Conservation (phyloP, 2,113 vertebrate genomes). For the Siniperca knerii region DNA sequence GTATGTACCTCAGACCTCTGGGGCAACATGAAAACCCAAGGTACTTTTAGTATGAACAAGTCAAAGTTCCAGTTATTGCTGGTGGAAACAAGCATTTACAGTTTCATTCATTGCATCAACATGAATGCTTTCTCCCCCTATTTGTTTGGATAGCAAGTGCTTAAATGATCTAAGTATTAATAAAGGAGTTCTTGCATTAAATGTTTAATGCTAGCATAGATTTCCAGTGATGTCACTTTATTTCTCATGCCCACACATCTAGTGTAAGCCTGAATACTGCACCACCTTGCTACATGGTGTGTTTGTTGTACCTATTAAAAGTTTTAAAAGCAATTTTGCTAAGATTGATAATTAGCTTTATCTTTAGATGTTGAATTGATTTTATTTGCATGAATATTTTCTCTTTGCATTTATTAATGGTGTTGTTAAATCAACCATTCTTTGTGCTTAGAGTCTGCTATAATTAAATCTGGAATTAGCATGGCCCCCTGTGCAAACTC, state of each 20-base stretch:
- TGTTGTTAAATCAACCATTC: conserved; percentile 28
- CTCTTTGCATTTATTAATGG: not conserved
- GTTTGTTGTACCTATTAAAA: conserved; percentile 33
- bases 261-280: conserved; percentile 33
- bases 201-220: conserved; percentile 39
- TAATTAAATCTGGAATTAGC: conserved; percentile 56
- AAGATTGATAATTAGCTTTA: conserved; percentile 5
- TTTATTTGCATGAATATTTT: not conserved
- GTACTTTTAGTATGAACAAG: not conserved
- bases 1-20: not conserved
- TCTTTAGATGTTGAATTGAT: not conserved
- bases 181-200: conserved; percentile 26
- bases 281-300: conserved; percentile 20
- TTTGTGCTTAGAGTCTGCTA: not conserved
- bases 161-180: conserved; percentile 17
- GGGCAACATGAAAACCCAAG: not conserved
- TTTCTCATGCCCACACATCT: conserved; percentile 67
- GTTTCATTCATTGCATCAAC: not conserved
- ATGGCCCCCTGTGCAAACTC: conserved; percentile 32
- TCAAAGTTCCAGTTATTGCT: not conserved
- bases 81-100: not conserved
- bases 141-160: conserved; percentile 11
- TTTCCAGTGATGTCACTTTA: conserved; percentile 67
- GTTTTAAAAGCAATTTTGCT: conserved; percentile 45
- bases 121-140: not conserved